Conservation (phyloP, 2,113 vertebrate genomes). For the Regulus satrapa region DNA sequence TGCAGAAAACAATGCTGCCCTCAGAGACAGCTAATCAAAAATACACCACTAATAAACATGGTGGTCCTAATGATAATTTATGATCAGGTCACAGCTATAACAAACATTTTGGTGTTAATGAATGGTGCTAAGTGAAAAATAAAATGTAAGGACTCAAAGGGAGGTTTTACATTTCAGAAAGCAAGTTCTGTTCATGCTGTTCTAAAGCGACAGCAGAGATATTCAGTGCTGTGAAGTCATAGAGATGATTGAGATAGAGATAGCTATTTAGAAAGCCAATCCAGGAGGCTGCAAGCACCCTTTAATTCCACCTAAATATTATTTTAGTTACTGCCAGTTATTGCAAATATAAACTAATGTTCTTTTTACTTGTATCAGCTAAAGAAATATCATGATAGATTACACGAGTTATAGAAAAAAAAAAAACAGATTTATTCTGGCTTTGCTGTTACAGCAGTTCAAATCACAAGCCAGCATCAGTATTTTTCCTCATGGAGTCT, state of each 20-base stretch:
- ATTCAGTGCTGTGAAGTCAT: neutral
- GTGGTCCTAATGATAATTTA: neutral
- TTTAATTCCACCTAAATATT: constrained; percentile 30
- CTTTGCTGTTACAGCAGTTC: neutral
- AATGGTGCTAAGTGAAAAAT: neutral
- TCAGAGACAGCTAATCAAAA: neutral
- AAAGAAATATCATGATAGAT: constrained; percentile 32
- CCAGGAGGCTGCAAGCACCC: neutral
- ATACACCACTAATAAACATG: neutral
- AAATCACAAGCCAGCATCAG: neutral
- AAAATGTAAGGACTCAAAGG: neutral
- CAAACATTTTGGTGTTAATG: neutral
- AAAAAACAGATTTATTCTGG: neutral
- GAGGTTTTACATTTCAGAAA: neutral
- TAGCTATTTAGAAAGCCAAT: neutral
- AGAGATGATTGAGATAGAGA: neutral
- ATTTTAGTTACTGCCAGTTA: constrained; percentile 30
- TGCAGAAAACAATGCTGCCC: neutral
- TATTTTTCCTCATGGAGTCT: constrained; percentile 10
- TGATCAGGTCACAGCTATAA: neutral
- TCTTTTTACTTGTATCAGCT: neutral
- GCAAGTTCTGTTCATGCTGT: neutral
- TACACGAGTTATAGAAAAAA: neutral
- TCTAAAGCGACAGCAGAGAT: neutral
- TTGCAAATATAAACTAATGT: constrained; percentile 21